Percentiles rank a stretch among this genome's conserved stretches.
Conservation (phyloP, 2,888 invertebrate genomes). For the Cataglyphis livida region DNA sequence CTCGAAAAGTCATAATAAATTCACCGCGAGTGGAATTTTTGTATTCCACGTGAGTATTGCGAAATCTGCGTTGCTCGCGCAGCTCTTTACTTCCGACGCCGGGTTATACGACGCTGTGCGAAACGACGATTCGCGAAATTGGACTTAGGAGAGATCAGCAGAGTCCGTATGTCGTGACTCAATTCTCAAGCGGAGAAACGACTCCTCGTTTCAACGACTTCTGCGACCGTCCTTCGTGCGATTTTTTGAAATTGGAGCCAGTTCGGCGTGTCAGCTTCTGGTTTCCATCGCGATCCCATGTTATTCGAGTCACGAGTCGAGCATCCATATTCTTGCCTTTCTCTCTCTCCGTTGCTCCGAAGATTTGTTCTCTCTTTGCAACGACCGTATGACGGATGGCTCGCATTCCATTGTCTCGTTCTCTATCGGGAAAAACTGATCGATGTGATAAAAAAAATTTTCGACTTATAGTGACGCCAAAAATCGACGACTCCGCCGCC, state of each 20-base stretch:
- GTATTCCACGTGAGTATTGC: constrained; percentile 59
- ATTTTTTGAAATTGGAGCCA: constrained; percentile 68
- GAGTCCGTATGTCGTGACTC: constrained; percentile 41
- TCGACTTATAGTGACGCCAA: background rate
- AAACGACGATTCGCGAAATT: constrained; percentile 48
- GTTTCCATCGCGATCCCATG: constrained; percentile 40
- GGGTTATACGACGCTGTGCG: constrained; percentile 1
- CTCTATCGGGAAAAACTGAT: constrained; percentile 40
- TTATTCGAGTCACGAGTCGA: constrained; percentile 69
- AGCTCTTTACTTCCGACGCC: constrained; percentile 17
- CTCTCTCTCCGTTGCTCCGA: background rate
- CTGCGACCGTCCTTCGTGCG: constrained; percentile 25
- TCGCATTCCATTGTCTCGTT: constrained; percentile 49
- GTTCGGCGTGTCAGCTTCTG: constrained; percentile 33
- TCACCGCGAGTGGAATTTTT: background rate
- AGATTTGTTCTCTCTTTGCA: constrained; percentile 27
- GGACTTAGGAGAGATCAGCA: constrained; percentile 51
- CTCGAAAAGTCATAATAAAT: background rate
- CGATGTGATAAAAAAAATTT: constrained; percentile 52
- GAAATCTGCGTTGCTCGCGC: constrained; percentile 61
- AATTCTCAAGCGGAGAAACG: constrained; percentile 32
- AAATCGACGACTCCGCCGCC: background rate
- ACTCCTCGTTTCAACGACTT: background rate
- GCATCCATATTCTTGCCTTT: constrained; percentile 38
- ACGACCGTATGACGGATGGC: constrained; percentile 38